Base-by-base conservation (phyloP, 2,797 vertebrate species). In the Thalassophryne amazonica region DNA sequence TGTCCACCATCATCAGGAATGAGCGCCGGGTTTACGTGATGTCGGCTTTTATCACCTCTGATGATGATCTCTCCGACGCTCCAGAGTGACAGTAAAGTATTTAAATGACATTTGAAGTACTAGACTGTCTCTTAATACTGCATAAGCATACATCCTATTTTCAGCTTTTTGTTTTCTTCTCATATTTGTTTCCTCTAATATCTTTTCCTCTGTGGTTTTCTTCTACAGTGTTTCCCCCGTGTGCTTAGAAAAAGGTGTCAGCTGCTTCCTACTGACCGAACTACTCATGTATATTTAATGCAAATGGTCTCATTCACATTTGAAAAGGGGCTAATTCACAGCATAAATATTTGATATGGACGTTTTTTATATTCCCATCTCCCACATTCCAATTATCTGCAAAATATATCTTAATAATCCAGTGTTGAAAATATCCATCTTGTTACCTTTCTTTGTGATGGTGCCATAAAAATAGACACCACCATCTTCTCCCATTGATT, bases 321-420 rank as follows among this genome's bases (percentile, higher is more conserved):
- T 78, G 69, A 73, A 81, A 78, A 70, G 58, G 65, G 46, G 73
- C 79, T 84, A 85, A 86, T 83, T 86, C 59, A 58, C 59, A 22
- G 60, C 72, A 79, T 88, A 74, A 83, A 88, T 88, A 84, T 86
- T 86, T 86, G 45, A 87, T 85, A 38, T 6, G 25, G 47, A 69
- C 56, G 61, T 79, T 83, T 78, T 83, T 78, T 73, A 70, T 72
- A 65, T 75, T 41, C 53, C 46, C 63, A 59, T 68, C 76, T 55
- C 47, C 70, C 69, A 68, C 62, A 65, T 85, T 84, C 83, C 73
- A 80, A 76, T 76, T 74, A 78, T 73, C 45, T 41, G 22, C 34
- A 51, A 55, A 76, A 76, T 55, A 47, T 60, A 40, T 64, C 59
- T 60, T 42, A 12, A 48, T 57, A 40, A 37, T 29, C 19, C 17